Evolutionary conservation across 2,113 vertebrate species (phyloP), one percentile per base, ranked within the genome.

Genomic region (Regulus satrapa): DNA sequence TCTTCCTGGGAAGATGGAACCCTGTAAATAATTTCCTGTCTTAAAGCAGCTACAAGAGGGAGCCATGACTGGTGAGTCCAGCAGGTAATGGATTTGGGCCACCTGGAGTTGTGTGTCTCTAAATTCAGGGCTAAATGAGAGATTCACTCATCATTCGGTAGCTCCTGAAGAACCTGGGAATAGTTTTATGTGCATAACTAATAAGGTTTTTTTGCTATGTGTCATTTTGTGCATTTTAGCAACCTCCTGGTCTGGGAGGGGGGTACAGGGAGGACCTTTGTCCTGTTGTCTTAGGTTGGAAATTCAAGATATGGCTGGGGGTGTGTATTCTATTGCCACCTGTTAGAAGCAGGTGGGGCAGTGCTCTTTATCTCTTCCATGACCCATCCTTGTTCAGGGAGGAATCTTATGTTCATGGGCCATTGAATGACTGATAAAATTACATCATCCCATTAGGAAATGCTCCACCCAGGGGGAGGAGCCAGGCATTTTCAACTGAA

Each of bases 1-100:
- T 48, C 64, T 96, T 97, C 92, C 88, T 17, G 26, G 85, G 94
- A 74, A 92, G 96, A 93, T 61, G 90, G 93, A 97, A 34, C 61
- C 79, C 82, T 97, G 86, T 95, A 86, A 96, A 89, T 95, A 8
- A 97, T 97, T 97, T 97, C 95, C 96, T 95, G 85, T 29, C 12
- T 85, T 91, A 72, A 95, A 97, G 85, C 69, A 93, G 92, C 91
- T 79, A 51, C 79, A 62, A 38, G 85, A 88, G 52, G 5, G 9
- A 64, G 56, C 63, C 1, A 6, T 62, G 74, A 80, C 76, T 88
- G 43, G 68, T 6, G 0, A 75, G 82, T 80, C 62, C 88, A 74
- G 45, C 92, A 94, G 94, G 89, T 91, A 96, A 94, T 0, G 3
- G 36, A 18, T 34, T 91, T 0, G 25, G 67, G 85, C 76, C 77